These are phyloP conservation scores for Arctia plantaginis DNA, from an alignment of 2,888 invertebrate genomes.

Conservation along the genomic window DNA sequence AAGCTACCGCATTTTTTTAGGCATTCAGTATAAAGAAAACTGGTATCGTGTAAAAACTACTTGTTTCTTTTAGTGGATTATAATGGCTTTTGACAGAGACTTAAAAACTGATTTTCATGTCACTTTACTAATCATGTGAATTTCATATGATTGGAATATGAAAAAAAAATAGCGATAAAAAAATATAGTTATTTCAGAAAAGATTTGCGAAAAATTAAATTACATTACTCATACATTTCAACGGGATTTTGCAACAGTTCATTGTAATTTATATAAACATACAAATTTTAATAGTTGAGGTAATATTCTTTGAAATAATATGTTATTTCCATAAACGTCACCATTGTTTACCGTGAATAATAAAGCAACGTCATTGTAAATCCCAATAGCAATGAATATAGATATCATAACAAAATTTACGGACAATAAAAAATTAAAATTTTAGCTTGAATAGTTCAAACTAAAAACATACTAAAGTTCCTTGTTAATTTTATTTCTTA, in stretches of 20 bases:
- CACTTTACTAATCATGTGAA: neutral
- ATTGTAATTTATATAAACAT: slow-evolving; percentile 18
- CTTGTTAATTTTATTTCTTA: neutral
- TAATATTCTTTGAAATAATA: slow-evolving; percentile 26
- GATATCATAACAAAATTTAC: neutral
- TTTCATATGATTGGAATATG: neutral
- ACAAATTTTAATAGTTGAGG: slow-evolving; percentile 32
- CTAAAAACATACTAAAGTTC: neutral
- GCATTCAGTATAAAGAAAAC: slow-evolving; percentile 47
- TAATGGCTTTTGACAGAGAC: neutral
- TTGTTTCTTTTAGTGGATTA: slow-evolving; percentile 42
- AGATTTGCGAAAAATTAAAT: neutral
- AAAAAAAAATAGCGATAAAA: neutral
- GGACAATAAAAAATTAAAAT: neutral
- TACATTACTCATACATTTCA: neutral
- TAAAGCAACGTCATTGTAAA: slow-evolving; percentile 40
- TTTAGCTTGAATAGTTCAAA: neutral
- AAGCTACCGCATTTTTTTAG: slow-evolving; percentile 47
- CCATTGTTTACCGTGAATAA: slow-evolving; percentile 21
- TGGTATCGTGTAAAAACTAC: slow-evolving; percentile 46
- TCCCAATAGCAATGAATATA: slow-evolving; percentile 7
- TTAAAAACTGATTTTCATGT: neutral
- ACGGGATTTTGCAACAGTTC: neutral
- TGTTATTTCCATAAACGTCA: slow-evolving; percentile 30
- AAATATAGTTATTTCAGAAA: neutral